Evolutionary conservation across 2,113 vertebrate genomes (phyloP).

Genomic region (Chitala chitala): DNA sequence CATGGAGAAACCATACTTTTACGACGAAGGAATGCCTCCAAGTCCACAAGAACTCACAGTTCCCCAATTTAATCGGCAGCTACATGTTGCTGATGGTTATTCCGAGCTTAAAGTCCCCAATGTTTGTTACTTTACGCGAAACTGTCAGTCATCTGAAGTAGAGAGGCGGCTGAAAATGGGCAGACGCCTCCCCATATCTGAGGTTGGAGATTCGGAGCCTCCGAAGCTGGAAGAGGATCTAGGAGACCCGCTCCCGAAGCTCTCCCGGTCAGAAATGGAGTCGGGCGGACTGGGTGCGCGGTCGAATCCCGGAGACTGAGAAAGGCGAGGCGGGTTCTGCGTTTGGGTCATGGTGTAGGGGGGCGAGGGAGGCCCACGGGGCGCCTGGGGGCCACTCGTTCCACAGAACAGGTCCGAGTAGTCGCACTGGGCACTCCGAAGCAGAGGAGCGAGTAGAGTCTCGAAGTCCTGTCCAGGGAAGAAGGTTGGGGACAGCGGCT

Average conservation of each 20-base stretch:
- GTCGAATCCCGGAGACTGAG: slow-evolving; percentile 82
- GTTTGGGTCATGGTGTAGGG: slow-evolving; percentile 55
- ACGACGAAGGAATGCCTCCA: not conserved
- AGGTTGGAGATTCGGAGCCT: slow-evolving; percentile 77
- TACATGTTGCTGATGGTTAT: not conserved
- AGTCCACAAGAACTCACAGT: not conserved
- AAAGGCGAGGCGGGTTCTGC: slow-evolving; percentile 68
- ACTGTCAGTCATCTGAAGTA: slow-evolving; percentile 78
- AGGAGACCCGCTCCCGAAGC: slow-evolving; percentile 83
- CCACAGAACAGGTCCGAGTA: slow-evolving; percentile 66
- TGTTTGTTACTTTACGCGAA: too few species aligned
- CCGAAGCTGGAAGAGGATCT: slow-evolving; percentile 81
- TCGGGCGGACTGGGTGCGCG: slow-evolving; percentile 76
- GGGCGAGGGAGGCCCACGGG: slow-evolving; percentile 35
- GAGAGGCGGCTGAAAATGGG: slow-evolving; percentile 91
- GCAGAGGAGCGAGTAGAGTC: slow-evolving; percentile 76
- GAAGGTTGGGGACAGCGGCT: slow-evolving; percentile 69
- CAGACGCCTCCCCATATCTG: slow-evolving; percentile 78
- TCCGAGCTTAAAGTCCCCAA: too few species aligned
- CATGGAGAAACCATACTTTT: not conserved
- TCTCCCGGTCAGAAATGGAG: slow-evolving; percentile 84
- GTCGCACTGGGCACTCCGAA: slow-evolving; percentile 72
- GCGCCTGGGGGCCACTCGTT: slow-evolving; percentile 31
- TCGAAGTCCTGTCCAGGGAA: slow-evolving; percentile 80
- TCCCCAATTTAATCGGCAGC: not conserved